Conservation (phyloP, 2,888 invertebrate genomes). For the Lasioglossum morio region DNA sequence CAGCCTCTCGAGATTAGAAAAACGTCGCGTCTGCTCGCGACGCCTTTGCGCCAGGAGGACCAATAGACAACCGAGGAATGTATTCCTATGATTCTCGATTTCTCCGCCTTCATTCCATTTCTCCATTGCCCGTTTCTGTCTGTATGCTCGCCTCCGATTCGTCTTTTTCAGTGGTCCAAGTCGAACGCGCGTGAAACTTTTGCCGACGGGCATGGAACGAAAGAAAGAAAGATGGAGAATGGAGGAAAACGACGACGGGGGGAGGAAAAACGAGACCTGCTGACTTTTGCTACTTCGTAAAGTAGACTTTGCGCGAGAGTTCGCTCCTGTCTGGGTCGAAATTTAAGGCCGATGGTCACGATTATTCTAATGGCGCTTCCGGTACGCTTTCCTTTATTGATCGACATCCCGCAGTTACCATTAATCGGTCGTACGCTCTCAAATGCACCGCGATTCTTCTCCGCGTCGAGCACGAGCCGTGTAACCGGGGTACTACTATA, state of each 20-base stretch:
- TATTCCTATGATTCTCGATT: slow-evolving; percentile 64
- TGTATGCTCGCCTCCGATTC: slow-evolving; percentile 37
- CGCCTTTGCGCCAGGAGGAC: slow-evolving; percentile 61
- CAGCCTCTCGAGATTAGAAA: slow-evolving; percentile 74
- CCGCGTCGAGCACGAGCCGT: not conserved
- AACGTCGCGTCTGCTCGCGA: slow-evolving; percentile 67
- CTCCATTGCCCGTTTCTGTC: not conserved
- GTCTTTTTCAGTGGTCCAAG: slow-evolving; percentile 24
- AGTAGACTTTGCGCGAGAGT: slow-evolving; percentile 52
- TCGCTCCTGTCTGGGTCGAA: slow-evolving; percentile 24
- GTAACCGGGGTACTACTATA: not conserved
- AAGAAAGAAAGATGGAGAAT: not conserved
- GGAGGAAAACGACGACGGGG: not conserved
- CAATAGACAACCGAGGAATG: slow-evolving; percentile 74
- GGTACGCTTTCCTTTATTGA: not conserved
- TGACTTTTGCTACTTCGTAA: slow-evolving; percentile 53
- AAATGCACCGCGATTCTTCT: not conserved
- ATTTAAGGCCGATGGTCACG: slow-evolving; percentile 35
- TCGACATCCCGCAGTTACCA: slow-evolving; percentile 6
- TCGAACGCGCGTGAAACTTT: slow-evolving; percentile 50
- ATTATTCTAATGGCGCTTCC: slow-evolving; percentile 45
- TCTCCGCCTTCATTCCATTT: slow-evolving; percentile 46
- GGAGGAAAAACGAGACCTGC: slow-evolving; percentile 36
- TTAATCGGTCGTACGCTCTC: slow-evolving; percentile 16
- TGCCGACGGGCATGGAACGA: not conserved